Percentiles rank a stretch among this genome's conserved stretches.
phyloP scores from a whole-genome alignment of 1,140 invertebrate genomes.

The Proales similis region DNA sequence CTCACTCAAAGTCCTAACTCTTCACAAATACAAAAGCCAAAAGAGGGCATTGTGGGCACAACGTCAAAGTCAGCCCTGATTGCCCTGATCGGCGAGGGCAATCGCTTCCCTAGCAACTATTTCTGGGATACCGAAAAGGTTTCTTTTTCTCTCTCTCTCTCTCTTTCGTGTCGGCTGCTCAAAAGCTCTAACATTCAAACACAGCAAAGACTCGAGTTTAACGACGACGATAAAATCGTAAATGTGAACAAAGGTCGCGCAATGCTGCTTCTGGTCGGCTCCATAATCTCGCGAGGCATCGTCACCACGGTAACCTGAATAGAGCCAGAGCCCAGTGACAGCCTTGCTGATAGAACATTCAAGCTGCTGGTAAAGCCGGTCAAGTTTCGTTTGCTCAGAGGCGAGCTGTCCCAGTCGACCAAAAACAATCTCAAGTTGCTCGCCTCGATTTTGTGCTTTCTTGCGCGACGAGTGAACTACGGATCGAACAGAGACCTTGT shows the following conservation, averaged over 20 bases:
- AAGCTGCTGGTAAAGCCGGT: conserved; percentile 34
- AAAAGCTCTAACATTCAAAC: neutral
- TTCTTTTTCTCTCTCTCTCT: neutral
- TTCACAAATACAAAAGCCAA: conserved; percentile 8
- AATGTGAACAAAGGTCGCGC: conserved; percentile 33
- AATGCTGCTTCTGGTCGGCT: conserved; percentile 25
- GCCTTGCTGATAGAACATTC: neutral
- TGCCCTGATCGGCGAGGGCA: conserved; percentile 21
- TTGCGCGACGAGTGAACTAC: conserved; percentile 22
- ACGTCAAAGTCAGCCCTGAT: conserved; percentile 23
- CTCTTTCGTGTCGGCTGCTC: neutral
- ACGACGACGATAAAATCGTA: conserved; percentile 35
- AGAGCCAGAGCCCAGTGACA: neutral
- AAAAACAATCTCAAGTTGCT: conserved; percentile 31
- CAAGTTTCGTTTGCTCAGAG: conserved; percentile 29
- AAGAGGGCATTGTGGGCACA: conserved; percentile 33
- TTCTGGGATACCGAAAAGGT: conserved; percentile 36
- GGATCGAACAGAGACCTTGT: conserved; percentile 1
- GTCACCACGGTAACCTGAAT: conserved; percentile 5
- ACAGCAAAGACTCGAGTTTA: conserved; percentile 22
- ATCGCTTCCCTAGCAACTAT: conserved; percentile 32
- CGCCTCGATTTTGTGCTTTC: conserved; percentile 22
- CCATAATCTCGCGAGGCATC: conserved; percentile 19
- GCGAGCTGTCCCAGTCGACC: neutral
- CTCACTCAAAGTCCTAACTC: too few relatives aligned